Evolutionary conservation across 2,797 vertebrate genomes (phyloP), one percentile per base, ranked within the genome.

Genomic region (Enteromius viviparus): DNA sequence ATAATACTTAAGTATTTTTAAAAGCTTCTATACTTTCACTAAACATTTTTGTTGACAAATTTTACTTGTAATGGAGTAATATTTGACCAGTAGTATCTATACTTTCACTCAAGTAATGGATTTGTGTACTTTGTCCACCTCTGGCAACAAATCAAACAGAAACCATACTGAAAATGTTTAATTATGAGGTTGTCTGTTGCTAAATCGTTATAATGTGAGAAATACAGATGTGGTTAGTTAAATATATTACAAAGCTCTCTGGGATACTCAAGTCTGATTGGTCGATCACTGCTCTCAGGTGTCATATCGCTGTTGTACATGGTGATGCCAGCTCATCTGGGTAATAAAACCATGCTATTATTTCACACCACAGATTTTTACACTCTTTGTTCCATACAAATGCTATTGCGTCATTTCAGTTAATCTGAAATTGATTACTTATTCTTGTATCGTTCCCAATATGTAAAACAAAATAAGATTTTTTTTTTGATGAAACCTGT

Each of bases 91-190:
- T 40, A 40, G 37, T 40, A 40, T 40, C 37, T 8, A 40, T 8
- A 40, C 37, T 40, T 40, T 40, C 37, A 40, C 7, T 40, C 37
- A 40, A 1, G 1, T 40, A 40, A 40, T 40, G 7, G 7, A 40
- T 40, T 40, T 40, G 37, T 40, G 37, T 40, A 8, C 37, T 40
- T 40, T 40, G 7, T 40, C 37, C 7, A 40, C 37, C 7, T 40
- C 37, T 40, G 37, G 51, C 32, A 76, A 76, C 12, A 58, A 76
- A 58, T 55, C 72, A 23, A 37, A 34, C 71, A 53, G 58, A 23
- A 8, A 66, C 51, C 55, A 1, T 55, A 12, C 26, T 6, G 8
- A 51, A 10, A 32, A 19, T 2, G 9, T 26, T 32, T 32, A 19
- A 29, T 47, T 71, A 47, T 72, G 15, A 11, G 23, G 26, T 45